phyloP scores from a whole-genome alignment of 92 coral and sea anemone genomes.

The Porites evermanni region DNA sequence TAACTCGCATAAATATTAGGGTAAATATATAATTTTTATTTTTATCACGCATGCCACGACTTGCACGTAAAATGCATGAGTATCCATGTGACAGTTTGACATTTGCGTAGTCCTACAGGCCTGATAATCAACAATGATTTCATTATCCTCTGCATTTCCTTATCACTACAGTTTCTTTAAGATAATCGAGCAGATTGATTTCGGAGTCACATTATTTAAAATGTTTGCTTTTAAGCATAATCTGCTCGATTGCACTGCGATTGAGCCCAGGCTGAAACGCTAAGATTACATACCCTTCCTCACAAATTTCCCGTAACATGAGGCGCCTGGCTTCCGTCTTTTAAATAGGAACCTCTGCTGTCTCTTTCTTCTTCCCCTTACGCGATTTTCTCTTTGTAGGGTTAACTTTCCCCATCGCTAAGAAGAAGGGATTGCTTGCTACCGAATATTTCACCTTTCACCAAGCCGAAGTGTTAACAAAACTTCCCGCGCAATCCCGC shows the following conservation, averaged over 20 bases:
- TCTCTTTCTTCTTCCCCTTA: slow-evolving; percentile 1
- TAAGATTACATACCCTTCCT: slow-evolving; percentile 10
- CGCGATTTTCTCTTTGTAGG: slow-evolving; percentile 2
- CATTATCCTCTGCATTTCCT: neutral
- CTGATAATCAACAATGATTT: neutral
- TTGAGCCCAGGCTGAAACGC: neutral
- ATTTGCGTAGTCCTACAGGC: too few relatives aligned
- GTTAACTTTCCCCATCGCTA: slow-evolving; percentile 1
- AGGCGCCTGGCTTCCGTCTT: neutral
- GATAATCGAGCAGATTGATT: too few relatives aligned
- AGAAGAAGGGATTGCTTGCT: slow-evolving; percentile 8
- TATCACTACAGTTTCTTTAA: neutral
- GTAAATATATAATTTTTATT: neutral
- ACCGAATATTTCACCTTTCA: slow-evolving; percentile 1
- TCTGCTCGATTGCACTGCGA: slow-evolving; percentile 1
- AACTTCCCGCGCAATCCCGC: neutral
- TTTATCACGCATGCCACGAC: slow-evolving; percentile 4
- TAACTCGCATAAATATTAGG: neutral
- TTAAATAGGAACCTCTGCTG: slow-evolving; percentile 2
- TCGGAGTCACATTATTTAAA: neutral
- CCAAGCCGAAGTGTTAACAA: slow-evolving; percentile 4
- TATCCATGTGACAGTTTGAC: too few relatives aligned
- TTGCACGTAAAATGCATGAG: neutral
- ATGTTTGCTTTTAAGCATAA: neutral
- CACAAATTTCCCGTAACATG: neutral